Evolutionary conservation across 2,888 invertebrate species (phyloP).

Genomic region (Clepsis dumicolana): DNA sequence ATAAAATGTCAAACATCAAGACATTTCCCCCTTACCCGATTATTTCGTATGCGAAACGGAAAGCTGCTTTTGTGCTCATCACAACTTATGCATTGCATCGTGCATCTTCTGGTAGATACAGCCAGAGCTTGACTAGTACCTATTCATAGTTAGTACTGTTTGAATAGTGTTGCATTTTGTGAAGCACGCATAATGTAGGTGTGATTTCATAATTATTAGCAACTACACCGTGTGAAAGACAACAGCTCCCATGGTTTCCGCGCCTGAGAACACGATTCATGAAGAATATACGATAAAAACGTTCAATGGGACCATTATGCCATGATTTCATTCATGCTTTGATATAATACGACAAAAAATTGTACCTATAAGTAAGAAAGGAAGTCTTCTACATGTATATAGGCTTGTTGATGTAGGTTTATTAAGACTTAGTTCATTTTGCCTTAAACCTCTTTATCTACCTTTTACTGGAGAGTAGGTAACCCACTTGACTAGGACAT

Average conservation of each 20-base stretch:
- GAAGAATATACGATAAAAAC: constrained; percentile 58
- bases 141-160: not conserved
- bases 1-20: no score
- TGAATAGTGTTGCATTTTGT: not conserved
- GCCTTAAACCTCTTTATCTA: no score
- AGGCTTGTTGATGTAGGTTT: no score
- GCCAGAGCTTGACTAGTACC: no score
- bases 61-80: no score
- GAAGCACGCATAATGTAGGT: not conserved
- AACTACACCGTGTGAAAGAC: constrained; percentile 71
- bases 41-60: no score
- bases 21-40: no score
- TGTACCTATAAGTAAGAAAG: not conserved
- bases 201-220: constrained; percentile 34
- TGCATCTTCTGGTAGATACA: no score
- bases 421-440: not conserved
- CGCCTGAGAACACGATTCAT: constrained; percentile 63
- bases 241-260: constrained; percentile 56
- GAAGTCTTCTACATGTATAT: not conserved
- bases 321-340: constrained; percentile 40
- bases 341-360: not conserved
- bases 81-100: no score
- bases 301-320: constrained; percentile 38
- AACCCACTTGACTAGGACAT: no score
- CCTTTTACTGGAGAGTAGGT: no score